Evolutionary conservation across 1,140 invertebrate genomes (phyloP).

Genomic region (Reticulitermes speratus): DNA sequence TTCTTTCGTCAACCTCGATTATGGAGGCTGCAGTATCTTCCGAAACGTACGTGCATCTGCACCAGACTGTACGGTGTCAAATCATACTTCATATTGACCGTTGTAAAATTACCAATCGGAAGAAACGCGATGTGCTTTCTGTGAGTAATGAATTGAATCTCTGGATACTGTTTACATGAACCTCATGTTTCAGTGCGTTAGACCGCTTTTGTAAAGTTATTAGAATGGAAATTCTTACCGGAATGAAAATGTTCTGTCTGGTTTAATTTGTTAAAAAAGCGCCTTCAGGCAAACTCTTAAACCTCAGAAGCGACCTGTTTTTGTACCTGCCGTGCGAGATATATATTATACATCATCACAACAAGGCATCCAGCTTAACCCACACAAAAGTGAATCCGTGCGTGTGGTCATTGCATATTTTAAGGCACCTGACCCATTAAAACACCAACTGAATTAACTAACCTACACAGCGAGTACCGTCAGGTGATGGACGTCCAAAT

Average conservation of each 20-base stretch:
- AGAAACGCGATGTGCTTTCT: no score
- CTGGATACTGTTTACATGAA: no score
- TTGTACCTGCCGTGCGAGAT: neutral
- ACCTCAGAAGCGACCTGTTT: neutral
- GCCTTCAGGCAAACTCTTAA: neutral
- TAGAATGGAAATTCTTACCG: neutral
- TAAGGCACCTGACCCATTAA: neutral
- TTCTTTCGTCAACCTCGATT: no score
- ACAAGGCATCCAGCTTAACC: neutral
- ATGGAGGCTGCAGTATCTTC: no score
- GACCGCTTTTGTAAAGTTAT: no score
- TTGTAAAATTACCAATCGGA: no score
- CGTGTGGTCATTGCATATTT: neutral
- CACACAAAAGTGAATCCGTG: neutral
- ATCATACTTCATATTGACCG: no score
- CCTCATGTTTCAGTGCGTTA: no score
- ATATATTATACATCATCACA: neutral
- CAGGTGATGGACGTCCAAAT: neutral
- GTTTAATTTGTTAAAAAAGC: neutral
- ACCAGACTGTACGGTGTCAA: no score
- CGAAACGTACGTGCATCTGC: no score
- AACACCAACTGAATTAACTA: neutral
- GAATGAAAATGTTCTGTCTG: neutral
- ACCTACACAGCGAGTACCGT: neutral
- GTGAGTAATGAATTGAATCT: no score